Evolutionary conservation across 2,888 invertebrate species (phyloP).

Genomic region (Archips xylosteana): DNA sequence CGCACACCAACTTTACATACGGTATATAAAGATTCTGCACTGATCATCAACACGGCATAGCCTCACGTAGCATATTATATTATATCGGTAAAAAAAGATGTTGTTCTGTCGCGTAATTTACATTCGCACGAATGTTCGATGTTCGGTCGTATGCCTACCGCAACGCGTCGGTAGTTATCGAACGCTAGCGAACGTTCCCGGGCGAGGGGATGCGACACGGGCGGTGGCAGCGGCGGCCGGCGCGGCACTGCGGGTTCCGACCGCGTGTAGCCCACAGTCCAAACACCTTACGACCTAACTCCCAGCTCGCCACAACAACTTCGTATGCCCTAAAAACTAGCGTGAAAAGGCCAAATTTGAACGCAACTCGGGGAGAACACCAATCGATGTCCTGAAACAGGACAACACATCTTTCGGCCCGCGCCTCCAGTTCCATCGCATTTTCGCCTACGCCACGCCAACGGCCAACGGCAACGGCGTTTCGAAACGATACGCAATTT

Average conservation of each 20-base stretch:
- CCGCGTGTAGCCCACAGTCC: constrained; percentile 70
- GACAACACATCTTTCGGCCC: constrained; percentile 81
- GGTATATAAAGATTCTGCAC: constrained; percentile 44
- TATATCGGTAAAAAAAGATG: constrained; percentile 56
- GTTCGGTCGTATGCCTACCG: constrained; percentile 66
- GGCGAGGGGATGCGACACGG: constrained; percentile 57
- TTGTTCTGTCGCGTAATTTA: constrained; percentile 50
- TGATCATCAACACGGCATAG: constrained; percentile 30
- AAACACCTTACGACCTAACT: constrained; percentile 68
- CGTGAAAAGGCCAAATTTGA: constrained; percentile 52
- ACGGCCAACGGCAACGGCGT: constrained; percentile 55
- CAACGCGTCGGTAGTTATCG: constrained; percentile 67
- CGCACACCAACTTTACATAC: constrained; percentile 39
- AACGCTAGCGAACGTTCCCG: constrained; percentile 49
- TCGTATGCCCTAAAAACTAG: constrained; percentile 51
- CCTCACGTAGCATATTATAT: constrained; percentile 28
- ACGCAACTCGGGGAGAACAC: constrained; percentile 52
- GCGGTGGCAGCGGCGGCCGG: constrained; percentile 72
- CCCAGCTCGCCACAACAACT: constrained; percentile 45
- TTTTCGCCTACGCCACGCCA: constrained; percentile 53
- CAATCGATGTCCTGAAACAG: constrained; percentile 84
- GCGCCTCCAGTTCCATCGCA: constrained; percentile 64
- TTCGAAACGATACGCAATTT: constrained; percentile 61
- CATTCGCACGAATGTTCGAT: constrained; percentile 57
- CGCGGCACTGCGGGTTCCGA: constrained; percentile 80